Conservation (phyloP, 2,113 vertebrate species). For the Carollia perspicillata region DNA sequence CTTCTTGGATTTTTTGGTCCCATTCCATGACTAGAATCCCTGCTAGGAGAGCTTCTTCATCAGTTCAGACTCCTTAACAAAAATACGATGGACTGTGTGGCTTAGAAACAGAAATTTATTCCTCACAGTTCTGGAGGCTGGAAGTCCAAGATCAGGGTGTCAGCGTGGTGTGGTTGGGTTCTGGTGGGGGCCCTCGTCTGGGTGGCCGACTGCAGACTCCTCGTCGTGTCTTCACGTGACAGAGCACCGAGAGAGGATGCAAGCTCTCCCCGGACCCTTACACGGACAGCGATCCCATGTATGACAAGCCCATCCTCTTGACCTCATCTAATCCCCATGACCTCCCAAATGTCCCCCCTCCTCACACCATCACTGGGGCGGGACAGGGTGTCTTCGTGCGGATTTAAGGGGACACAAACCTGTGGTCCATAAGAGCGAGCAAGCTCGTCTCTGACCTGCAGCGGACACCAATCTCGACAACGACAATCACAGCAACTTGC, state of each 20-base stretch:
- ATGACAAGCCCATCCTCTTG: not conserved
- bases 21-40: rapidly evolving
- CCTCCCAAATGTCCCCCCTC: not conserved
- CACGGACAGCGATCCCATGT: not conserved
- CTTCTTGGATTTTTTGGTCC: not conserved
- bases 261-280: not conserved
- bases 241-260: not conserved
- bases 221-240: too few relatives aligned
- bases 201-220: too few relatives aligned
- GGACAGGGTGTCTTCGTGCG: not conserved
- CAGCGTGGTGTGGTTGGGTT: not conserved
- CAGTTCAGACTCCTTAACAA: rapidly evolving
- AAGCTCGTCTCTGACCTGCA: not conserved
- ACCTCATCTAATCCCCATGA: not conserved
- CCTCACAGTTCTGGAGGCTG: not conserved
- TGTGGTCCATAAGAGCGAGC: not conserved
- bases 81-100: rapidly evolving
- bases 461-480: rapidly evolving
- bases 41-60: not conserved
- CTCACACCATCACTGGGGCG: not conserved
- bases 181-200: not conserved
- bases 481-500: rapidly evolving
- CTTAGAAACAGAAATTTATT: not conserved
- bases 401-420: too few relatives aligned
- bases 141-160: not conserved